Evolutionary conservation across 2,888 invertebrate species (phyloP), one percentile per base, ranked within the genome.

Genomic region (Romanomermis culicivorax): DNA sequence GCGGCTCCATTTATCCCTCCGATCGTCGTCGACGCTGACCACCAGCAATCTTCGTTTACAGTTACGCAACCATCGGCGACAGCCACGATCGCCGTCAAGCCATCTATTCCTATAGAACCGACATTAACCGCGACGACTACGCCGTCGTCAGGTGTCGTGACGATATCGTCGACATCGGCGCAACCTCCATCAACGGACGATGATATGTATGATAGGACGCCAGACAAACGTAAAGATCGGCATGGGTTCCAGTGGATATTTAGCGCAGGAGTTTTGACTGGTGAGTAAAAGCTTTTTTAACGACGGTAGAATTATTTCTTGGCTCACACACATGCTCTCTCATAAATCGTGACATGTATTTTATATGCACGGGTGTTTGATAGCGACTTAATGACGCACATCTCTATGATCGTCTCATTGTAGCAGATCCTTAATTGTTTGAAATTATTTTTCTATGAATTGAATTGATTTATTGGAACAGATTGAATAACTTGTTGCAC

Each of bases 231-330:
- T 7, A 11, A 23, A 7, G 36, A 36, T 17, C 36, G 36, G 11
- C 7, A 36, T 17, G 45, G 45, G 11, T 45, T 45, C 45, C 17
- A 45, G 45, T 45, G 45, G 45, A 11, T 45, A n/a, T 45, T 49
- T 7, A 25, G 50, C 7, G 27, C 50, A 7, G 50, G 50, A 4
- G 50, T 49, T 49, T 49, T 49, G 50, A 29, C 50, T 27, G 50
- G 50, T 49, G 26, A 45, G 47, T 23, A 45, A 45, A 45, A 45
- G 36, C 36, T 36, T 7, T 7, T 45, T 17, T 45, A 45, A 17
- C 7, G 11, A 23, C 23, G 11, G 7, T 17, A 45, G 23, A 45
- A 7, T 11, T 7, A 45, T 7, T 45, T 45, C 7, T 11, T 45
- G n/a, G 47, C 7, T n/a, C 7, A 7, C 23, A 17, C 23, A 45